Evolutionary conservation across 2,888 invertebrate genomes (phyloP).

Genomic region (Rhopalosiphum nymphaeae): DNA sequence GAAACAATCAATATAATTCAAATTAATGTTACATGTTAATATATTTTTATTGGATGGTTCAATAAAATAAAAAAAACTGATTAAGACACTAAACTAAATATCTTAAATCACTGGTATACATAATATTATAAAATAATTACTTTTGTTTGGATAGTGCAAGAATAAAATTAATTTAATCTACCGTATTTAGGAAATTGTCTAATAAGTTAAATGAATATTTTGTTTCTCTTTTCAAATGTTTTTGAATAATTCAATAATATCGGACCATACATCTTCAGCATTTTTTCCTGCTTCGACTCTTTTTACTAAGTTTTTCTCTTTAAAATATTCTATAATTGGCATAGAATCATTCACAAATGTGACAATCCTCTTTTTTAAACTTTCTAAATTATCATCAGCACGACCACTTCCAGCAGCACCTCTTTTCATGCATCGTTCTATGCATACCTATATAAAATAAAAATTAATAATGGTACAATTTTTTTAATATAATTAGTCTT

Average conservation of each 20-base stretch:
- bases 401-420: constrained; percentile 93
- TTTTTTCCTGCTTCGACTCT: constrained; percentile 80
- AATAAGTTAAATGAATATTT: constrained; percentile 36
- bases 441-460: constrained; percentile 74
- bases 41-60: constrained; percentile 39
- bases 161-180: constrained; percentile 34
- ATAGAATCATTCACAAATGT: constrained; percentile 89
- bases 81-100: background rate
- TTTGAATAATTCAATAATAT: constrained; percentile 68
- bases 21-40: background rate
- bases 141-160: constrained; percentile 1
- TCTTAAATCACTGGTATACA: constrained; percentile 23
- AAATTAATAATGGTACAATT: background rate
- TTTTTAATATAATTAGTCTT: background rate
- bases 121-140: background rate
- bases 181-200: constrained; percentile 6
- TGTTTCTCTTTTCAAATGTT: constrained; percentile 20
- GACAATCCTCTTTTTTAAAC: constrained; percentile 86
- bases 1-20: constrained; percentile 14
- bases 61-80: background rate
- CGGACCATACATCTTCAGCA: constrained; percentile 74
- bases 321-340: constrained; percentile 90
- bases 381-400: constrained; percentile 93
- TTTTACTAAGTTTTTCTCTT: constrained; percentile 78
- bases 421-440: constrained; percentile 85